Evolutionary conservation across 2,888 invertebrate species (phyloP).

Genomic region (Tiliacea citrago): DNA sequence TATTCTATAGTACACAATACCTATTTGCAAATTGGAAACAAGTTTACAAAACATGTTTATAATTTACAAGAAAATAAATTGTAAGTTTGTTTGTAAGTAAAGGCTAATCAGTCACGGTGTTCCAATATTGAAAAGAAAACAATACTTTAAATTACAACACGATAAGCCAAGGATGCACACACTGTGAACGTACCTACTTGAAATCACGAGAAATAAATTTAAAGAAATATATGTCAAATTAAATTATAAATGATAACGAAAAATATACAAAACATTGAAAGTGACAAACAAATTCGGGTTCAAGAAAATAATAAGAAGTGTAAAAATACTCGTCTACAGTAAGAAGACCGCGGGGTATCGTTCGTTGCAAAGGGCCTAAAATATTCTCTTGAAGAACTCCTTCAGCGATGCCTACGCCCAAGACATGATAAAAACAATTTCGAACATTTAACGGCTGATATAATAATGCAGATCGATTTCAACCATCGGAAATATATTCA

Average conservation of each 20-base stretch:
- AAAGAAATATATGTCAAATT: not conserved
- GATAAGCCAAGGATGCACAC: constrained; percentile 33
- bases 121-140: constrained; percentile 49
- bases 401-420: not conserved
- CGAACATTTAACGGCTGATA: constrained; percentile 6
- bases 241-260: not conserved
- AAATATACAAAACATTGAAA: not conserved
- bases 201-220: constrained; percentile 5
- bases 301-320: not conserved
- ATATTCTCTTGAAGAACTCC: constrained; percentile 34
- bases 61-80: constrained; percentile 46
- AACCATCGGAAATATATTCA: constrained; percentile 46
- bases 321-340: not conserved
- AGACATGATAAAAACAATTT: not conserved
- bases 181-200: not conserved
- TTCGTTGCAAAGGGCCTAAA: constrained; percentile 1
- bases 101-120: constrained; percentile 54
- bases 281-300: not conserved
- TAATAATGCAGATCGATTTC: constrained; percentile 5
- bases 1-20: constrained; percentile 8
- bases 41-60: constrained; percentile 46
- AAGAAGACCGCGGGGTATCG: no score
- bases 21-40: constrained; percentile 32
- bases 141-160: constrained; percentile 30
- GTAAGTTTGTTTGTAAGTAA: constrained; percentile 49